Conservation (phyloP, 2,797 vertebrate species). For the Oreortyx pictus region DNA sequence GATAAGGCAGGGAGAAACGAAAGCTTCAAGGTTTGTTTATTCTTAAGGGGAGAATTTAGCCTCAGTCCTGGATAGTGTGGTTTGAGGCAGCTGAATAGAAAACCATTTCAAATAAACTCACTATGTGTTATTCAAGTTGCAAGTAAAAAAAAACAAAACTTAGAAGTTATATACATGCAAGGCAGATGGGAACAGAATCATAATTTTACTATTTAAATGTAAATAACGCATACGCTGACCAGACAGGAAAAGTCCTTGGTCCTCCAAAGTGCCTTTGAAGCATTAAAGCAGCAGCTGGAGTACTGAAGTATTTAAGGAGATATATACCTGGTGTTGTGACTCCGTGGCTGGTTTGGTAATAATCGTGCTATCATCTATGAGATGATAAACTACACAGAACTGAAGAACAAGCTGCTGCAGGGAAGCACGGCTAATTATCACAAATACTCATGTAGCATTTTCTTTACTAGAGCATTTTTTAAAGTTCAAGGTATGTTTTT, state of each 20-base stretch:
- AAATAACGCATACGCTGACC: neutral
- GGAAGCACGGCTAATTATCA: neutral
- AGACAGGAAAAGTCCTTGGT: neutral
- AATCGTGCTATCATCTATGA: neutral
- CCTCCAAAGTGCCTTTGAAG: neutral
- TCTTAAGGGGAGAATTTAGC: conserved; percentile 29
- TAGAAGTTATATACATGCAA: neutral
- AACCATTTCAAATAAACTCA: neutral
- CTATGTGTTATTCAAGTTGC: neutral
- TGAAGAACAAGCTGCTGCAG: neutral
- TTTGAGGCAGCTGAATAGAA: neutral
- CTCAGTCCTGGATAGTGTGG: neutral
- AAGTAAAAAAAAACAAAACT: neutral
- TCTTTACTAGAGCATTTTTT: neutral
- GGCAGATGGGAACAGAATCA: neutral
- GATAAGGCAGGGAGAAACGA: conserved; percentile 50
- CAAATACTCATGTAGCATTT: neutral
- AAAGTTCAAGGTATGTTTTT: neutral
- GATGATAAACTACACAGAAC: neutral
- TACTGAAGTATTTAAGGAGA: neutral
- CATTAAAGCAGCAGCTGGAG: neutral
- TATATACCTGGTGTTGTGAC: neutral
- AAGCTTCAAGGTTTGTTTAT: conserved; percentile 20
- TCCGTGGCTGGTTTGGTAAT: neutral
- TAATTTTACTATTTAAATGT: neutral